These are phyloP conservation scores for Ptilodon capucinus DNA, from an alignment of 2,888 invertebrate genomes.

Conservation along the genomic window DNA sequence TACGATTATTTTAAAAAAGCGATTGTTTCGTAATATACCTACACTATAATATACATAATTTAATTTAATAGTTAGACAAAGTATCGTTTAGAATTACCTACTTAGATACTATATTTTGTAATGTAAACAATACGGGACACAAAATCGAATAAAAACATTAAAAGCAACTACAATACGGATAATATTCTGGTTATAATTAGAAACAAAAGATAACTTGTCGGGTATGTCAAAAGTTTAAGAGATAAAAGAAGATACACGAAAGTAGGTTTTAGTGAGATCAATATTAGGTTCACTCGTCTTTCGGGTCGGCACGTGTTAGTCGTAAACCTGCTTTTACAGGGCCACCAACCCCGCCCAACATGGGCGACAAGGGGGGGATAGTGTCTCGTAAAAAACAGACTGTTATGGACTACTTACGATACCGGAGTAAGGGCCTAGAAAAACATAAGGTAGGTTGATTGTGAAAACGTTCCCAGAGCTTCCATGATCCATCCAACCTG, in stretches of 20 bases:
- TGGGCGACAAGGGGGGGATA: constrained; percentile 45
- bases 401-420: constrained; percentile 54
- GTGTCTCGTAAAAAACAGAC: constrained; percentile 58
- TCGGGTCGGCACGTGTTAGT: constrained; percentile 68
- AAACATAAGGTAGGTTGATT: constrained; percentile 35
- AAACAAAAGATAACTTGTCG: no score
- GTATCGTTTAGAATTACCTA: no score
- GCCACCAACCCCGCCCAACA: constrained; percentile 53
- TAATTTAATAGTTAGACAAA: no score
- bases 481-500: no score
- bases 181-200: no score
- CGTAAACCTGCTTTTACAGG: constrained; percentile 75
- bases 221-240: neutral
- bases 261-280: constrained; percentile 34
- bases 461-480: constrained; percentile 13
- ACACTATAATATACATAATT: no score
- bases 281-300: constrained; percentile 52
- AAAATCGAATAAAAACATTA: no score
- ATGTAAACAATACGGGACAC: no score
- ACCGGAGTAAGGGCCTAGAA: constrained; percentile 45
- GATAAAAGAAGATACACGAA: neutral
- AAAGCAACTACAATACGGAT: no score
- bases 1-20: no score
- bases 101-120: no score
- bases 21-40: no score